These are phyloP conservation scores for Rhabdomys pumilio DNA, from an alignment of 2,797 vertebrate genomes.

Conservation along the genomic window DNA sequence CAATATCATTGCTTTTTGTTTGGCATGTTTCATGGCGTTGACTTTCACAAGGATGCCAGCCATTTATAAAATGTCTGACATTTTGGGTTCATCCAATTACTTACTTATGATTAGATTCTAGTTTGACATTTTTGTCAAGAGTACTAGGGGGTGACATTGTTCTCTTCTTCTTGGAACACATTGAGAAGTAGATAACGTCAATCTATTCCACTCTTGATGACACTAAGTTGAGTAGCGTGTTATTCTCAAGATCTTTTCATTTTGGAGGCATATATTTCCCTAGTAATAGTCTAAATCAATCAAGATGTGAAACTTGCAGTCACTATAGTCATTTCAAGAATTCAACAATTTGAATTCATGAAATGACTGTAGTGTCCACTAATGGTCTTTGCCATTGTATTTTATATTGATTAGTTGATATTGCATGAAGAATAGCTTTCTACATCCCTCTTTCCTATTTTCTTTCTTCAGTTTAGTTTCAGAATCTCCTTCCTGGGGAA, in stretches of 20 bases:
- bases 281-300: background rate
- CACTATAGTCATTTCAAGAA: no score
- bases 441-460: background rate
- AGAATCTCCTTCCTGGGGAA: background rate
- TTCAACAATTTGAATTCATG: background rate
- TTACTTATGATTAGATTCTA: background rate
- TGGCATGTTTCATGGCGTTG: background rate
- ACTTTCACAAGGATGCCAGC: background rate
- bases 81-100: background rate
- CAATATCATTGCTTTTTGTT: background rate
- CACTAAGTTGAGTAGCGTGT: background rate
- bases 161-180: background rate
- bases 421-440: background rate
- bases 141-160: background rate
- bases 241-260: background rate
- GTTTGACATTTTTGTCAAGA: conserved; percentile 12
- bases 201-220: background rate
- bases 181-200: background rate
- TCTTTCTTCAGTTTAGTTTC: background rate
- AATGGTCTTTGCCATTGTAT: background rate
- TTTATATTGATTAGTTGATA: background rate
- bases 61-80: background rate
- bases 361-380: background rate
- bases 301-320: background rate
- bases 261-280: background rate